phyloP scores from a whole-genome alignment of 2,797 vertebrate genomes.

The Lepilemur ruficaudatus region DNA sequence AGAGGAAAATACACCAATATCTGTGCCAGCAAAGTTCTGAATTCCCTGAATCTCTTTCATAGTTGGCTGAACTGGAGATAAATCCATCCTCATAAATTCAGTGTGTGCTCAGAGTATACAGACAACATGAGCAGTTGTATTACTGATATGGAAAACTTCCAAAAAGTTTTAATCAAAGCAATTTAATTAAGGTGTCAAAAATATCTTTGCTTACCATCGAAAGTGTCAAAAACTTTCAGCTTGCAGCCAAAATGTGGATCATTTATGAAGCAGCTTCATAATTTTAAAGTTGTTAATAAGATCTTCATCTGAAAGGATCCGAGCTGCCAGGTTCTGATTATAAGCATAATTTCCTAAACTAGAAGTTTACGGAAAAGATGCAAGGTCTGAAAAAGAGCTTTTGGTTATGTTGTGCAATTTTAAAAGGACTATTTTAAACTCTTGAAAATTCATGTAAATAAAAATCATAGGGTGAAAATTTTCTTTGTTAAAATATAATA shows the following conservation, averaged over 20 bases:
- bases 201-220: background rate
- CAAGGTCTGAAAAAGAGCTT: background rate
- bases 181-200: background rate
- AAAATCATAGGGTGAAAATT: slow-evolving; percentile 71
- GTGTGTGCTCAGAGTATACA: background rate
- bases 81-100: background rate
- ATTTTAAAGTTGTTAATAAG: background rate
- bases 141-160: background rate
- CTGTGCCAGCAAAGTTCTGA: background rate
- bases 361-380: background rate
- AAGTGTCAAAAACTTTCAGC: background rate
- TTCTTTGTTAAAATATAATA: slow-evolving; percentile 80
- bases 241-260: background rate
- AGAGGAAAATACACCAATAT: background rate
- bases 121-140: background rate
- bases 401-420: slow-evolving; percentile 57
- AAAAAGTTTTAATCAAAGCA: background rate
- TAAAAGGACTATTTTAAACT: slow-evolving; percentile 70
- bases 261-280: background rate
- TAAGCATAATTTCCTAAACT: slow-evolving; percentile 17
- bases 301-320: background rate
- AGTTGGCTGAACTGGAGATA: background rate
- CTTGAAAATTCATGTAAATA: slow-evolving; percentile 78
- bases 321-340: background rate
- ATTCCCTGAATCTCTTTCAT: background rate